Conservation (phyloP, 2,888 invertebrate genomes). For the Desoria tigrina region DNA sequence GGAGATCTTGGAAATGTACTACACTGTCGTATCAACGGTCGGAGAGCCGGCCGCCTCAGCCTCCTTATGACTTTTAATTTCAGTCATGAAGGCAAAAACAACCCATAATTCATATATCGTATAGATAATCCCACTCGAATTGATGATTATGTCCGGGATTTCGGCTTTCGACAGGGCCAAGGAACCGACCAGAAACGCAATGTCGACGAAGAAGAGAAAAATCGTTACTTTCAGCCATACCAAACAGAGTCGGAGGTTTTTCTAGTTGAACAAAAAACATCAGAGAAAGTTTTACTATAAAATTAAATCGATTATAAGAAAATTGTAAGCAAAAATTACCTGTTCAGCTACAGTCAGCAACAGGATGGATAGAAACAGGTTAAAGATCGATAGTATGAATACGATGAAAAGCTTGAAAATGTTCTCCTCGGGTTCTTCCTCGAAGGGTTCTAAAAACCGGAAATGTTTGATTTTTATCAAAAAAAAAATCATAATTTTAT, state of each 20-base stretch:
- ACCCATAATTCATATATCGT: constrained; percentile 39
- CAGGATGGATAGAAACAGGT: constrained; percentile 35
- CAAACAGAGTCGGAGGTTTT: constrained; percentile 25
- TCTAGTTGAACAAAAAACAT: constrained; percentile 16
- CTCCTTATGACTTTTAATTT: constrained; percentile 22
- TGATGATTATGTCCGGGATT: constrained; percentile 36
- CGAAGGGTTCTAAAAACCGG: too few relatives aligned
- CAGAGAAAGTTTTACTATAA: too few relatives aligned
- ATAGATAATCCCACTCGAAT: constrained; percentile 28
- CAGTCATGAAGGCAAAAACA: constrained; percentile 35
- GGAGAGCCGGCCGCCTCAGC: not conserved
- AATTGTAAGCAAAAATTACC: too few relatives aligned
- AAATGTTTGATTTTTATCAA: too few relatives aligned
- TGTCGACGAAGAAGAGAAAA: constrained; percentile 27
- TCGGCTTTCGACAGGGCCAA: constrained; percentile 20
- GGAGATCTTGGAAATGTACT: too few relatives aligned
- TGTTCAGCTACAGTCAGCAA: constrained; percentile 37
- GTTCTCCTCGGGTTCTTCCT: constrained; percentile 7
- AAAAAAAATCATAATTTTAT: too few relatives aligned
- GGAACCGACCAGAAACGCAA: constrained; percentile 20
- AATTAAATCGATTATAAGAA: too few relatives aligned
- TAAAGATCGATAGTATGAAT: constrained; percentile 25
- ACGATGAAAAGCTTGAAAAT: constrained; percentile 23
- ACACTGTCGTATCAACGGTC: too few relatives aligned
- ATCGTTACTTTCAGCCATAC: constrained; percentile 36